Percentiles rank a stretch among this genome's conserved stretches.
phyloP scores from a whole-genome alignment of 2,797 vertebrate species.

The Rhabdophis nuchalis region DNA sequence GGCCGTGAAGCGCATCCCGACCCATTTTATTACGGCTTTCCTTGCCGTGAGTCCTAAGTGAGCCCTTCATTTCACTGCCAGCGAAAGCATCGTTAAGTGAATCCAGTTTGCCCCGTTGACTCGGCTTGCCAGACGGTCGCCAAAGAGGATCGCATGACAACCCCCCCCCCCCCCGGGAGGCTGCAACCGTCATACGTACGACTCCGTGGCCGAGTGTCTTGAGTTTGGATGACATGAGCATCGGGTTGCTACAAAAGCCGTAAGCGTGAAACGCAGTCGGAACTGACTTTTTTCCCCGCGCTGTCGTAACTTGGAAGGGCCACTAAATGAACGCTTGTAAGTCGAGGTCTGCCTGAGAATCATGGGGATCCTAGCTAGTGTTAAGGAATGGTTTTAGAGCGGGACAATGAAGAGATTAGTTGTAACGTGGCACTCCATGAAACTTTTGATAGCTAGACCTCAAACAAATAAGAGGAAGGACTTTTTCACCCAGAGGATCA shows the following conservation, averaged over 20 bases:
- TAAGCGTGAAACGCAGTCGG: not conserved
- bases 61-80: not conserved
- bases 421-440: conserved; percentile 22
- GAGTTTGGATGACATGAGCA: not conserved
- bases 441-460: no score
- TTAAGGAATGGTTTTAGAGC: conserved; percentile 11
- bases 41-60: not conserved
- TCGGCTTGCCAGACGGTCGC: not conserved
- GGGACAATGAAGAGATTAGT: conserved; percentile 26
- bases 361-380: conserved; percentile 15
- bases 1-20: accelerated
- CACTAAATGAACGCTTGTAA: no score
- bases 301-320: not conserved
- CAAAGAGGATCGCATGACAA: not conserved
- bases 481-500: no score
- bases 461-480: no score
- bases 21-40: not conserved
- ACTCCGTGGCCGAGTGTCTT: not conserved
- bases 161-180: accelerated
- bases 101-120: no score
- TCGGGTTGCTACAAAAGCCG: no score
- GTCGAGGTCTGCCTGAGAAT: not conserved
- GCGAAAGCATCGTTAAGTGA: not conserved
- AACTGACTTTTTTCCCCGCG: not conserved
- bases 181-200: not conserved